Evolutionary conservation across 1,140 invertebrate genomes (phyloP).

Genomic region (Macrotrachela quadricornifera): DNA sequence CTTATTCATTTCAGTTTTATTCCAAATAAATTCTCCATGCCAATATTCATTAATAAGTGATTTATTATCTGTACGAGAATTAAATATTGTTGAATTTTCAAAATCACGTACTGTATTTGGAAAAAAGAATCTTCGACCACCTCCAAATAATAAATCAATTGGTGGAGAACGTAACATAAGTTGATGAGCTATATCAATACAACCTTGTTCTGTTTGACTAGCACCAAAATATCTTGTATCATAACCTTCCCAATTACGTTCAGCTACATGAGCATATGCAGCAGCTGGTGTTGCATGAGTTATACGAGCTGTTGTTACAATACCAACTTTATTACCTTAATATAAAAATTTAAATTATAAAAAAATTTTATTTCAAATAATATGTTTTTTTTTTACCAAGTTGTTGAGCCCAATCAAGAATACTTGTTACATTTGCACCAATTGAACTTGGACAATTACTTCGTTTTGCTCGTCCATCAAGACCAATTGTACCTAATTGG

Average conservation of each 20-base stretch:
- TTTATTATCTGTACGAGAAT: too few relatives aligned
- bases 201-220: conserved; percentile 19
- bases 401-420: conserved; percentile 4
- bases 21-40: too few relatives aligned
- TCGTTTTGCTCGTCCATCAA: conserved; percentile 35
- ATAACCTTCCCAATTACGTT: conserved; percentile 20
- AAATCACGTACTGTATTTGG: background rate
- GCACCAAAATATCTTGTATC: conserved; percentile 9
- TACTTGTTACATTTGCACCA: background rate
- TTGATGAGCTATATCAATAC: conserved; percentile 27
- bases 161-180: conserved; percentile 10
- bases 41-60: too few relatives aligned
- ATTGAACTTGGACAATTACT: background rate
- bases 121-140: conserved; percentile 3
- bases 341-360: too few relatives aligned
- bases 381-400: background rate
- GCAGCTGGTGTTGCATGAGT: conserved; percentile 68
- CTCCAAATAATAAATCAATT: background rate
- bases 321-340: conserved; percentile 49
- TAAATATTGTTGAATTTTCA: background rate
- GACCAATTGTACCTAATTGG: conserved; percentile 52
- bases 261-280: conserved; percentile 45
- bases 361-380: too few relatives aligned
- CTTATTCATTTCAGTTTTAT: too few relatives aligned
- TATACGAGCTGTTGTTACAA: conserved; percentile 65